These are phyloP conservation scores for Hestina assimilis DNA, from an alignment of 1,140 invertebrate genomes.

Conservation along the genomic window DNA sequence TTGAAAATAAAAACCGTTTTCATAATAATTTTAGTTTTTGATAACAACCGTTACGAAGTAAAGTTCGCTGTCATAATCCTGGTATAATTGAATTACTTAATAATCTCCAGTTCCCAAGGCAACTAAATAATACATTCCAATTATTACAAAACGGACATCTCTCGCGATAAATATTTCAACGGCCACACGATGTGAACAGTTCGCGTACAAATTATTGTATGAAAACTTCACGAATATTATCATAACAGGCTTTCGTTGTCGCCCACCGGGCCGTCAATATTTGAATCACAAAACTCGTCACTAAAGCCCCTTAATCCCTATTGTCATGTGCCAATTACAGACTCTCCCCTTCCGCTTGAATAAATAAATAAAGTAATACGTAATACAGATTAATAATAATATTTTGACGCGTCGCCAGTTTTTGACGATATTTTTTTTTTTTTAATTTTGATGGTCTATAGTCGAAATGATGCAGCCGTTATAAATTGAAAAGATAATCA, in stretches of 20 bases:
- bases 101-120: constrained; percentile 21
- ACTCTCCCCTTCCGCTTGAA: constrained; percentile 71
- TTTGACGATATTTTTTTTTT: constrained; percentile 5
- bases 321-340: constrained; percentile 71
- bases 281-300: constrained; percentile 70
- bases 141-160: constrained; percentile 40
- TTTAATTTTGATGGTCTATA: not conserved
- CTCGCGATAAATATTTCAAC: constrained; percentile 42
- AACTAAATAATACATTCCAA: constrained; percentile 45
- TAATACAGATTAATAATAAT: constrained; percentile 36
- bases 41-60: not conserved
- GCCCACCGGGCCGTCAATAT: constrained; percentile 63
- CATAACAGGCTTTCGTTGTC: constrained; percentile 65
- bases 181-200: constrained; percentile 43
- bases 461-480: not conserved
- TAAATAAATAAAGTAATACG: constrained; percentile 67
- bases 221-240: constrained; percentile 64
- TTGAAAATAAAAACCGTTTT: too few species aligned
- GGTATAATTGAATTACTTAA: too few species aligned
- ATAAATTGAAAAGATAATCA: too few species aligned
- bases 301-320: constrained; percentile 70
- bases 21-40: too few species aligned
- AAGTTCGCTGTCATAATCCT: too few species aligned
- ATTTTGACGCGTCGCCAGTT: constrained; percentile 25
- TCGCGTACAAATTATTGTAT: constrained; percentile 58